These are phyloP conservation scores for Takifugu rubripes DNA, from an alignment of 2,797 vertebrate species.

Conservation along the genomic window DNA sequence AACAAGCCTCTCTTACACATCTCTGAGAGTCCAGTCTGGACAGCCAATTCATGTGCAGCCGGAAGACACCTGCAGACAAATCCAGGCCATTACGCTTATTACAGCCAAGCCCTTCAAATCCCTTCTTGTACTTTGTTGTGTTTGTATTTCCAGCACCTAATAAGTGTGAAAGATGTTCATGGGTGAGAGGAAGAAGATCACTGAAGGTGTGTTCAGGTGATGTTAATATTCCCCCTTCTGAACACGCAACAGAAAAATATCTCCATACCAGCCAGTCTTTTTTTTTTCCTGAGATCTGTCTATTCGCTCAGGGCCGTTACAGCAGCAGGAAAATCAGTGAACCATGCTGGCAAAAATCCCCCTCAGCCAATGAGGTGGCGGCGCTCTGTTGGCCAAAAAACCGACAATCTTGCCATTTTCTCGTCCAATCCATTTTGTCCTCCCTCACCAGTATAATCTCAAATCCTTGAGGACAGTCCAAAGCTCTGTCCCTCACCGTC, in stretches of 20 bases:
- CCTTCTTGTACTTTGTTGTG: constrained; percentile 22
- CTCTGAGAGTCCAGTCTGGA: neutral
- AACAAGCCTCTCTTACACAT: too few species aligned
- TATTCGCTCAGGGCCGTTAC: constrained; percentile 38
- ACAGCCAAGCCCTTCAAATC: constrained; percentile 24
- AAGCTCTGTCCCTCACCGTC: constrained; percentile 20
- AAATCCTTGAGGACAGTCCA: constrained; percentile 16
- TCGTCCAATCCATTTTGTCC: constrained; percentile 35
- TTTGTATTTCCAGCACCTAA: neutral
- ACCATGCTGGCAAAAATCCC: constrained; percentile 28
- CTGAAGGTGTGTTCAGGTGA: constrained; percentile 28
- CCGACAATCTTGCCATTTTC: constrained; percentile 10
- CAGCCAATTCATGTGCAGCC: constrained; percentile 33
- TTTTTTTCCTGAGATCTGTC: constrained; percentile 16
- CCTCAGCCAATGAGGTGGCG: constrained; percentile 43
- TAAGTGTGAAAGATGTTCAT: constrained; percentile 27
- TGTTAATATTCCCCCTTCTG: constrained; percentile 4
- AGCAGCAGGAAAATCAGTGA: constrained; percentile 31
- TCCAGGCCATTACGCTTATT: constrained; percentile 54
- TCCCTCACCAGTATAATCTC: constrained; percentile 39
- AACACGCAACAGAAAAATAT: neutral
- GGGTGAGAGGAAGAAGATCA: constrained; percentile 23
- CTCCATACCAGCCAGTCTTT: constrained; percentile 7
- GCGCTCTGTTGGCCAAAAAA: constrained; percentile 43
- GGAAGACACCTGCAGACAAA: constrained; percentile 35